Evolutionary conservation across 1,140 invertebrate species (phyloP).

Genomic region (Ptiloglossa arizonensis): DNA sequence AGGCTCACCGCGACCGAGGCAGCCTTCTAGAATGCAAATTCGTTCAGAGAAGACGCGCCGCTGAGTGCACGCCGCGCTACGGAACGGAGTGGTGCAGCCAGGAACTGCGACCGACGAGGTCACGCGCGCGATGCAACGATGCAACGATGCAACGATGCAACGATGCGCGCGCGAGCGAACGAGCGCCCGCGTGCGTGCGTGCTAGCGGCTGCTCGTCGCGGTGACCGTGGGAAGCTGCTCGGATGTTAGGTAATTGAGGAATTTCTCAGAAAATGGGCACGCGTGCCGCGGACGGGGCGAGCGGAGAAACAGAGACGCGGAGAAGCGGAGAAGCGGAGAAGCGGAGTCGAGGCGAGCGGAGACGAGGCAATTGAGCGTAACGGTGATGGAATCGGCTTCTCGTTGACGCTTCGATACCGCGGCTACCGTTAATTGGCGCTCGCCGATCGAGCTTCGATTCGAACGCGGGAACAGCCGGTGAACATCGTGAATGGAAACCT

Average conservation of each 20-base stretch:
- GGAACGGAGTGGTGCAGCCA: not conserved
- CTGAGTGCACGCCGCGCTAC: slow-evolving; percentile 46
- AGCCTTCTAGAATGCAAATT: slow-evolving; percentile 66
- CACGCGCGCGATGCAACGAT: too few relatives aligned
- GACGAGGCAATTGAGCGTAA: slow-evolving; percentile 68
- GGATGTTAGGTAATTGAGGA: slow-evolving; percentile 62
- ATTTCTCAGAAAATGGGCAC: slow-evolving; percentile 60
- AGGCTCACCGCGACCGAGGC: slow-evolving; percentile 6
- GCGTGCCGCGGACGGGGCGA: slow-evolving; percentile 9
- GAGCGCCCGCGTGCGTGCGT: not conserved
- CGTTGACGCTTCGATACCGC: slow-evolving; percentile 17
- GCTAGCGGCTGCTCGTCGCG: slow-evolving; percentile 21
- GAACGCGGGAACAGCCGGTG: too few relatives aligned
- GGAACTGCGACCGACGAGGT: slow-evolving; percentile 44
- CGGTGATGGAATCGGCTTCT: slow-evolving; percentile 57
- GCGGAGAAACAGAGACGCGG: not conserved
- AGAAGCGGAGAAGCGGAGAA: not conserved
- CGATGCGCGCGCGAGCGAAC: not conserved
- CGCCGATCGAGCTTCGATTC: not conserved
- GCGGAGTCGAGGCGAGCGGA: not conserved
- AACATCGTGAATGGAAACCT: not conserved
- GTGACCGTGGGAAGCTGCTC: slow-evolving; percentile 56
- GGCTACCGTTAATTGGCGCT: slow-evolving; percentile 31
- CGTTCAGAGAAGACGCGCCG: slow-evolving; percentile 64
- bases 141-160: too few relatives aligned